A percentile compares a stretch with the other conserved stretches of the same genome.
Evolutionary conservation across 2,113 vertebrate genomes (phyloP).

Genomic region (Bos indicus): DNA sequence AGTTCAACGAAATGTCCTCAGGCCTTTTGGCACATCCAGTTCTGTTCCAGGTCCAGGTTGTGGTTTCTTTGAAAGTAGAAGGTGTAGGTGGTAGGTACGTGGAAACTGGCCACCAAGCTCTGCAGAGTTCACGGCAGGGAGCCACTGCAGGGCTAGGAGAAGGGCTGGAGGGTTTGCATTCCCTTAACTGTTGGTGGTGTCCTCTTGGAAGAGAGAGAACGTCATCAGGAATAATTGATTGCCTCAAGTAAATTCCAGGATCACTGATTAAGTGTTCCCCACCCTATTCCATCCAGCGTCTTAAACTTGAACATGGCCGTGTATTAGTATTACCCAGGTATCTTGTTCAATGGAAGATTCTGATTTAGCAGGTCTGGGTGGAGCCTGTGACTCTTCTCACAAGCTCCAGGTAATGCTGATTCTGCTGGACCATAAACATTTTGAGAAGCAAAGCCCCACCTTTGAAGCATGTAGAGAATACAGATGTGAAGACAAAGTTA

Average conservation of each 20-base stretch:
- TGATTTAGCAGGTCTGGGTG: neutral
- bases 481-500: neutral
- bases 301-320: neutral
- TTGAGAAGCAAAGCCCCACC: neutral
- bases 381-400: neutral
- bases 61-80: conserved; percentile 58
- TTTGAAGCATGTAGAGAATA: neutral
- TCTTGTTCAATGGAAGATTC: neutral
- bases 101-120: neutral
- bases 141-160: neutral
- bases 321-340: neutral
- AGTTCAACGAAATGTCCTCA: neutral
- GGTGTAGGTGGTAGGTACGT: conserved; percentile 4
- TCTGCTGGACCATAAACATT: neutral
- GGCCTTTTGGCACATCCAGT: neutral
- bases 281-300: neutral
- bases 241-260: neutral
- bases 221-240: neutral
- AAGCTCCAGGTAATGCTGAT: neutral
- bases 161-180: neutral
- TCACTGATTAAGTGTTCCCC: neutral
- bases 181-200: neutral
- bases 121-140: neutral
- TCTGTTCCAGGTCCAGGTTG: conserved; percentile 19
- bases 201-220: neutral